A percentile compares a stretch with the other conserved stretches of the same genome.
Conservation (phyloP, 35 echinoderm and acorn worm species). For the Holothuria glaberrima region DNA sequence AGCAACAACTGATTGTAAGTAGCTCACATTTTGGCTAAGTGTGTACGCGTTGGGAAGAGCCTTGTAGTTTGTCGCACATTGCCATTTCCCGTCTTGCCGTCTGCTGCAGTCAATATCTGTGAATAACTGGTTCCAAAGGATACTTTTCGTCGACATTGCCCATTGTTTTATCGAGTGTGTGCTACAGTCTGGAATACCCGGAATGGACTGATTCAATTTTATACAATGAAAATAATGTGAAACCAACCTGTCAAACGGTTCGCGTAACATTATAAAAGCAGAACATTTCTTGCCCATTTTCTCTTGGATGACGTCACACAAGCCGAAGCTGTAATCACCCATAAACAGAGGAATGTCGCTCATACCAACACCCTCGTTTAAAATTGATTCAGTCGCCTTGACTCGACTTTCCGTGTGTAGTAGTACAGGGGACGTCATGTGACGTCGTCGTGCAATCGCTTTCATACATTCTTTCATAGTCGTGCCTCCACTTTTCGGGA, state of each 20-base stretch:
- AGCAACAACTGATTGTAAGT: neutral
- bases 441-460: too few relatives aligned
- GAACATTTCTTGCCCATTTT: constrained; percentile 38
- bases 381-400: neutral
- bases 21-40: neutral
- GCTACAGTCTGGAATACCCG: constrained; percentile 28
- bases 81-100: constrained; percentile 1
- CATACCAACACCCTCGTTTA: constrained; percentile 6
- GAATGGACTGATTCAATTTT: neutral
- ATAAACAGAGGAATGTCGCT: constrained; percentile 3
- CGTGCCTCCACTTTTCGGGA: neutral
- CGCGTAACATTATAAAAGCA: constrained; percentile 44
- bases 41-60: neutral
- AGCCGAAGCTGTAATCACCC: constrained; percentile 52
- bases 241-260: constrained; percentile 41
- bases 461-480: constrained; percentile 14
- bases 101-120: constrained; percentile 15
- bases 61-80: neutral
- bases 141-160: constrained; percentile 12
- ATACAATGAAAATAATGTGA: constrained; percentile 42
- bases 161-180: constrained; percentile 15
- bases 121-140: constrained; percentile 47
- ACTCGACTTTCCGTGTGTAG: constrained; percentile 27
- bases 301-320: constrained; percentile 34
- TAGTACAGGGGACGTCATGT: neutral